Base-by-base conservation (phyloP, 2,797 vertebrate genomes). In the Muscicapa striata region DNA sequence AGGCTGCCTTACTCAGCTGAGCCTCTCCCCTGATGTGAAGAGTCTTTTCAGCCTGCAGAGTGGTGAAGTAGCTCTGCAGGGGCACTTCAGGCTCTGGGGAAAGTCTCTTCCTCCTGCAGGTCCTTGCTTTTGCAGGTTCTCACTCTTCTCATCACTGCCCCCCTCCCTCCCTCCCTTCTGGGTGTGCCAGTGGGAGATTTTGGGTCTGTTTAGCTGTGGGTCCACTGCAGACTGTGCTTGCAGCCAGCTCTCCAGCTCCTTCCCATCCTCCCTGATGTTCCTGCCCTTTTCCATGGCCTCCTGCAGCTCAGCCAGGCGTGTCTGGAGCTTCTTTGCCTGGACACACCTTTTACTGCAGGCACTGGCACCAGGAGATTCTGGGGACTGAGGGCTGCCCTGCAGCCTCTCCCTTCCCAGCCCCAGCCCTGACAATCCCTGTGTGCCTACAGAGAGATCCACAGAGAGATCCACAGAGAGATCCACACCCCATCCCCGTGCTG, bases 211-310 rank as follows among this genome's bases (percentile, higher is more conserved):
- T 9, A 3, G 51, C 80, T 30, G 34, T 11, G 13, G 20, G 11
- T 13, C 2, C 29, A 10, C 29, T 23, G 49, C 68, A 34, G 30
- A 24, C 34, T 40, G 49, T 0, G 0, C 20, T 34, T 11, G 10
- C 34, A 64, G 69, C 19, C 41, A 34, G 41, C 30, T 73, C 80
- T 29, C 24, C 41, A 34, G 1, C 23, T 16, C 58, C 24, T 30
- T 20, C 29, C 29, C 34, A 20, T 34, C 29, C 29, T 55, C 29
- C 20, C 24, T 24, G 41, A 5, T 7, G 23, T n/a, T 48, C 80
- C 23, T 73, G 4, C 6, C 7, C n/a, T 3, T 18, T n/a, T 6
- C 64, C 49, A 40, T 1, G 1, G 19, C 15, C 10, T 46, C 41
- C 58, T 40, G 68, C 49, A 63, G 58, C 49, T 19, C 67, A 63